Evolutionary conservation across 2,797 vertebrate genomes (phyloP).

Genomic region (Nyctibius grandis): DNA sequence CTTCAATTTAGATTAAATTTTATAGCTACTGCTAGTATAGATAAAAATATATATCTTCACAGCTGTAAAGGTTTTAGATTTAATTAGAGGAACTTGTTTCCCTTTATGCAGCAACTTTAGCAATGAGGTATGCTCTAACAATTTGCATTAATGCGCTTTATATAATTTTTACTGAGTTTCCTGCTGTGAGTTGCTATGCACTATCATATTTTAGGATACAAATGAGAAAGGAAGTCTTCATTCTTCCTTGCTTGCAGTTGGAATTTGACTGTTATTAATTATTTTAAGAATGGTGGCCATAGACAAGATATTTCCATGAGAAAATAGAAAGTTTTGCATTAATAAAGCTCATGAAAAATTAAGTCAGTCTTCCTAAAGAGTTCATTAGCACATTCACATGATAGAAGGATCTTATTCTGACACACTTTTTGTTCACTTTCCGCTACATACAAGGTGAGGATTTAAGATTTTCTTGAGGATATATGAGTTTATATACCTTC

Average conservation of each 20-base stretch:
- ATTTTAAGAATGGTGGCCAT: not conserved
- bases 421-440: not conserved
- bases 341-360: not conserved
- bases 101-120: constrained; percentile 53
- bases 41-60: constrained; percentile 70
- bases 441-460: not conserved
- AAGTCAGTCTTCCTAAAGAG: not conserved
- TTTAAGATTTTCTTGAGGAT: not conserved
- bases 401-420: not conserved
- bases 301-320: not conserved
- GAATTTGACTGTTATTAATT: not conserved
- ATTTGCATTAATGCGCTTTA: constrained; percentile 63
- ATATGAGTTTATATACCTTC: not conserved
- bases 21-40: constrained; percentile 50
- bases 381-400: not conserved
- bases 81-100: constrained; percentile 72
- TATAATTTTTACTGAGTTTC: constrained; percentile 61
- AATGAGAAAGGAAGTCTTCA: constrained; percentile 1
- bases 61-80: constrained; percentile 70
- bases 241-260: not conserved
- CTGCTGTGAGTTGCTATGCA: constrained; percentile 38
- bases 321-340: not conserved
- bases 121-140: constrained; percentile 38
- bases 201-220: constrained; percentile 22
- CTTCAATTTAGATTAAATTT: constrained; percentile 69